Base-by-base conservation (phyloP, 2,797 vertebrate species). In the Leuciscus waleckii region DNA sequence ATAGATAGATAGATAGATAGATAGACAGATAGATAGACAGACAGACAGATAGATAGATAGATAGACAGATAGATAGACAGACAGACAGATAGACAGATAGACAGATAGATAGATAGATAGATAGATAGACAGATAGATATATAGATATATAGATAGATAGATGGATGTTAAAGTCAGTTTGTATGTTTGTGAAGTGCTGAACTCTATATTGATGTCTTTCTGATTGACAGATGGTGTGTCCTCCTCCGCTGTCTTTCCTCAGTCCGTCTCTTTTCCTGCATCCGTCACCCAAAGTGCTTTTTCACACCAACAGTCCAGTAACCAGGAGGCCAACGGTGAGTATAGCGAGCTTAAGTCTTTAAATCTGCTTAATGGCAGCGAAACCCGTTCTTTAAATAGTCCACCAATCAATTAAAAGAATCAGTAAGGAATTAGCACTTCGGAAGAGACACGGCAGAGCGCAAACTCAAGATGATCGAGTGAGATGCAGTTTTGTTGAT, bases 291-390 rank as follows among this genome's bases (percentile, higher is more conserved):
- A 95, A 88, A 94, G 92, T 89, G 93, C 93, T 87, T 94, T 95
- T 92, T 91, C 92, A 76, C 93, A 92, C 1, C 94, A 95, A 85
- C 90, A 91, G 19, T 79, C 92, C 68, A 85, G 54, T 89, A 94
- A 90, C 90, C 94, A 94, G 90, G 94, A 95, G 87, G 87, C 94
- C 39, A 95, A 96, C 0, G 95, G 95, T 95, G 90, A 89, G 84
- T 21, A 43, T 17, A 23, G 26, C 29, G 16, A 77, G 23, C 7
- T 8, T 71, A 49, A 65, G 56, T 75, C 75, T 58, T 56, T 23
- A 56, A 37, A 56, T 79, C 41, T 26, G 56, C 58, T 86, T 79
- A 82, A 85, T 58, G 8, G 37, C 32, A 51, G 46, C 10, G 49
- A 49, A 75, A 39, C 19, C 9, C 2, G 2, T 32, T 26, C 74